Percentiles rank a stretch among this genome's conserved stretches.
These are phyloP conservation scores for Urophycis tenuis DNA, from an alignment of 2,797 vertebrate species.

Conservation along the genomic window DNA sequence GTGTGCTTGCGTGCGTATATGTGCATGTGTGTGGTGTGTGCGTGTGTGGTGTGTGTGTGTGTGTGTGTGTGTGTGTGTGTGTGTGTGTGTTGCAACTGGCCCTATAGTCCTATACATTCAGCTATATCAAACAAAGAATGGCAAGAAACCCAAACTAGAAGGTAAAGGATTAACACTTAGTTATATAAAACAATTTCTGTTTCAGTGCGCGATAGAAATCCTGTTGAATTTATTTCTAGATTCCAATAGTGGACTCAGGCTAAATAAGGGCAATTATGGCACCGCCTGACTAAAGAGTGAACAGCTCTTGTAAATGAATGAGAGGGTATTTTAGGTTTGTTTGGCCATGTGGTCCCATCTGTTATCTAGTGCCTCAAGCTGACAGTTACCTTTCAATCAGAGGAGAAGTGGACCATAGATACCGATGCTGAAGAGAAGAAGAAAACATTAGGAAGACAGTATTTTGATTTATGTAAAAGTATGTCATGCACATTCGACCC, in stretches of 20 bases:
- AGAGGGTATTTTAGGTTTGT: conserved; percentile 1
- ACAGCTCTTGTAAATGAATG: background rate
- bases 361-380: background rate
- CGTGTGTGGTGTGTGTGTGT: background rate
- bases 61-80: background rate
- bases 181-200: background rate
- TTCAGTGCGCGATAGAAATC: background rate
- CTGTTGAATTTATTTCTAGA: background rate
- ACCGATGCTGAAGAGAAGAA: too few species aligned
- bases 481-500: background rate
- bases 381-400: background rate
- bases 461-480: background rate
- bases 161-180: background rate
- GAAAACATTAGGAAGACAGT: background rate
- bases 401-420: background rate
- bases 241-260: background rate
- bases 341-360: background rate
- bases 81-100: too few species aligned
- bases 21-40: too few species aligned
- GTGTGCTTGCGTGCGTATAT: conserved; percentile 19
- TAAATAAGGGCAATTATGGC: background rate
- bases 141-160: background rate
- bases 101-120: too few species aligned
- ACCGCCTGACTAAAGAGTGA: background rate
- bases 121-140: background rate